Evolutionary conservation across 2,113 vertebrate genomes (phyloP).

Genomic region (Glareola pratincola): DNA sequence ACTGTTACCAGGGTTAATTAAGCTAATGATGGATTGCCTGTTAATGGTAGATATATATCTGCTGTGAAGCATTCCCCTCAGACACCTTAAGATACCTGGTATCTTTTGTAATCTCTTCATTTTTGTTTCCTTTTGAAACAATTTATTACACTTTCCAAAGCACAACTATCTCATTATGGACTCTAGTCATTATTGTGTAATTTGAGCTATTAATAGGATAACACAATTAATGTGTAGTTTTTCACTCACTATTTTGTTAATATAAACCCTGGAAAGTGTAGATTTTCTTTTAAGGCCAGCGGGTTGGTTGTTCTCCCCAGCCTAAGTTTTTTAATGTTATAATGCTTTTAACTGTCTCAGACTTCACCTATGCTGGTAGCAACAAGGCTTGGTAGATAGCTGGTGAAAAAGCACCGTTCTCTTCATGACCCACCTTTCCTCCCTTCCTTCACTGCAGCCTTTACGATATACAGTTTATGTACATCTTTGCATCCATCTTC

Average conservation of each 20-base stretch:
- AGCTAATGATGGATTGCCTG: background rate
- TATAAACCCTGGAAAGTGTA: background rate
- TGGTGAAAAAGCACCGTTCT: background rate
- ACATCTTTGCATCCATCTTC: background rate
- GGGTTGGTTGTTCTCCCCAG: background rate
- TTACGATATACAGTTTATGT: background rate
- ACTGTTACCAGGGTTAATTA: background rate
- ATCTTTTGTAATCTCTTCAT: background rate
- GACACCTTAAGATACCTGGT: background rate
- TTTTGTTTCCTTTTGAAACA: background rate
- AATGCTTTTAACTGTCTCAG: background rate
- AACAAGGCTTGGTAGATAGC: background rate
- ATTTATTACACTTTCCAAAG: background rate
- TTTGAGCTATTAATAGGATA: background rate
- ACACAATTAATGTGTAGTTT: background rate
- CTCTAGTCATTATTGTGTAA: background rate
- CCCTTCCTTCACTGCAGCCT: background rate
- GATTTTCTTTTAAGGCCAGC: background rate
- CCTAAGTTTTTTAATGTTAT: background rate
- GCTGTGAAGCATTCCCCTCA: background rate
- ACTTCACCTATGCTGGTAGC: background rate
- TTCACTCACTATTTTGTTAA: background rate
- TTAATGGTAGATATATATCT: background rate
- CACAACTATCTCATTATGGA: background rate
- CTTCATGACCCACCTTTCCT: background rate